Conservation (phyloP, 2,888 invertebrate genomes). For the Cyaniris semiargus region DNA sequence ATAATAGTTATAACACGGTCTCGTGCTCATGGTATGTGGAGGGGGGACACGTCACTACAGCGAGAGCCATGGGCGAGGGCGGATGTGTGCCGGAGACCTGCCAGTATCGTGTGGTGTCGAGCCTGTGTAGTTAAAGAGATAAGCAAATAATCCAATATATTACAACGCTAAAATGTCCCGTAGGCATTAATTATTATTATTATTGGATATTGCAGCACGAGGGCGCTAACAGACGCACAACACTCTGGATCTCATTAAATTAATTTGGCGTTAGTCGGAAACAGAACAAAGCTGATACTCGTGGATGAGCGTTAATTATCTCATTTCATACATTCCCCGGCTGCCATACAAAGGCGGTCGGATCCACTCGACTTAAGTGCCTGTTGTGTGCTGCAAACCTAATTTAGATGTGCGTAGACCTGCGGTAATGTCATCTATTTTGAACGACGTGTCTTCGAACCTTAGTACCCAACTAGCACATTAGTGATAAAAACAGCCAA, state of each 20-base stretch:
- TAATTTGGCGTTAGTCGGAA: background rate
- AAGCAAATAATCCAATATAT: no score
- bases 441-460: no score
- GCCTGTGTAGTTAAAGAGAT: no score
- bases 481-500: no score
- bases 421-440: background rate
- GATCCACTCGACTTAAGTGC: slow-evolving; percentile 10
- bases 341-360: background rate
- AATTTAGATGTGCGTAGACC: background rate
- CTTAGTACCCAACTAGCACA: no score
- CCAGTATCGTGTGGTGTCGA: no score
- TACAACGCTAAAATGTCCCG: background rate
- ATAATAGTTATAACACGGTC: no score
- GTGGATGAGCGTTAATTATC: background rate
- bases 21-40: no score
- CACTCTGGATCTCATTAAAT: background rate
- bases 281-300: slow-evolving; percentile 14
- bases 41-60: no score
- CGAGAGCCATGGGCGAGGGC: no score
- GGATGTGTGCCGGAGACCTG: no score
- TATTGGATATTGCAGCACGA: background rate
- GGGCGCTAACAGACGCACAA: background rate
- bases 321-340: slow-evolving; percentile 5
- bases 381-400: background rate
- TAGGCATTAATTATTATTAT: background rate